Percentiles rank a stretch among this genome's conserved stretches.
These are phyloP conservation scores for Percina caprodes DNA, from an alignment of 2,113 vertebrate genomes.

Conservation along the genomic window DNA sequence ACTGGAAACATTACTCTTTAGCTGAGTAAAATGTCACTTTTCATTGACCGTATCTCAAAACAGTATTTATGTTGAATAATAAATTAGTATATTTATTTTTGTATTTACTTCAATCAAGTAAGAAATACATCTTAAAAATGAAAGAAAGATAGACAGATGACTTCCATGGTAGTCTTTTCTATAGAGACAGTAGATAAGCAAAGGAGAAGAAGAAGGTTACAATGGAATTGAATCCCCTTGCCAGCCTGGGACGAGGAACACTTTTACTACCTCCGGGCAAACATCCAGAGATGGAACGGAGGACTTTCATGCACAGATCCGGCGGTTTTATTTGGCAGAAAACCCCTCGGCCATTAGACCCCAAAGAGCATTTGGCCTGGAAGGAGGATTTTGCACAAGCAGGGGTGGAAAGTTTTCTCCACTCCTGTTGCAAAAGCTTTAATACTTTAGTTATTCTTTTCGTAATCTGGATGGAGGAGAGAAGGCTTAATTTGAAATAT, in stretches of 20 bases:
- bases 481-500: conserved; percentile 30
- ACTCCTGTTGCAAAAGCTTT: not conserved
- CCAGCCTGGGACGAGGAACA: not conserved
- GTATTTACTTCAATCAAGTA: not conserved
- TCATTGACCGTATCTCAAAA: not conserved
- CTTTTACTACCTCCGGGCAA: conserved; percentile 22
- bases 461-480: not conserved
- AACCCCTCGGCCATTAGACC: conserved; percentile 6
- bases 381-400: not conserved
- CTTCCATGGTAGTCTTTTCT: not conserved
- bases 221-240: conserved; percentile 6
- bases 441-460: conserved; percentile 3
- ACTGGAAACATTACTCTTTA: not conserved
- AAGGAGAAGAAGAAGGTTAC: not conserved
- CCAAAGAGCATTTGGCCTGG: conserved; percentile 6
- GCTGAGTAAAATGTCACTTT: not conserved
- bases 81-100: not conserved
- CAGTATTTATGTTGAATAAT: not conserved
- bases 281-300: conserved; percentile 16
- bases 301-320: conserved; percentile 15
- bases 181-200: not conserved
- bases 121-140: not conserved
- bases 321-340: conserved; percentile 23
- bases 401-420: conserved; percentile 6
- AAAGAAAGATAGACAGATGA: not conserved